Base-by-base conservation (phyloP, 1,140 invertebrate genomes). In the Magallana gigas region DNA sequence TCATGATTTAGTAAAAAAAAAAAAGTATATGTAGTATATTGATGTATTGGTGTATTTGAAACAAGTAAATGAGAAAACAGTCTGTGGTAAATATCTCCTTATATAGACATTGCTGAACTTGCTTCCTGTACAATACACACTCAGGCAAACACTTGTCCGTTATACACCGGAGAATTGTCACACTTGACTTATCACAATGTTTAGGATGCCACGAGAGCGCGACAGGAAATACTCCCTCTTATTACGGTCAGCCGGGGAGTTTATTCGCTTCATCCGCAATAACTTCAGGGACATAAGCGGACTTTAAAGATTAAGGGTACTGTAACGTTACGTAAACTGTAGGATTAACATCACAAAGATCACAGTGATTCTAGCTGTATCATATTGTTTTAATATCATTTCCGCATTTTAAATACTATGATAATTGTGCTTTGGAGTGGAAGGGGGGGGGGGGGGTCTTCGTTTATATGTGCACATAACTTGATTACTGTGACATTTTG, bases 131-230 rank as follows among this genome's bases (percentile, higher is more conserved):
- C 12, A 76, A 8, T 29, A 29, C 18, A 16, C 60, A 23, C 64
- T 76, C 23, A 29, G 8, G 23, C 68, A 76, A 76, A 76, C 68
- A 29, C 68, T 76, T 23, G 18, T 29, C 68, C 23, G 8, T 76
- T 76, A 76, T 76, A 29, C 68, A 76, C 23, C 18, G 68, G 23
- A 12, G 68, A 76, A 76, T 76, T 76, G 68, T 76, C 36, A 76
- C 23, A 76, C 68, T 76, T 76, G 68, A 76, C 68, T 76, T 76
- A 76, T 23, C 68, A 76, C 7, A 12, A 11, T 29, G 68, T 76
- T 76, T 29, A 76, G 68, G 68, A 76, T 76, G 68, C 68, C 68
- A 29, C 8, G 68, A 76, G 23, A 29, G 68, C 68, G 68, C 68
- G 68, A 76, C 68, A 18, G 68, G 68, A 76, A 76, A 76, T 76